Conservation (phyloP, 2,888 invertebrate genomes). For the Drosophila paranaensis region DNA sequence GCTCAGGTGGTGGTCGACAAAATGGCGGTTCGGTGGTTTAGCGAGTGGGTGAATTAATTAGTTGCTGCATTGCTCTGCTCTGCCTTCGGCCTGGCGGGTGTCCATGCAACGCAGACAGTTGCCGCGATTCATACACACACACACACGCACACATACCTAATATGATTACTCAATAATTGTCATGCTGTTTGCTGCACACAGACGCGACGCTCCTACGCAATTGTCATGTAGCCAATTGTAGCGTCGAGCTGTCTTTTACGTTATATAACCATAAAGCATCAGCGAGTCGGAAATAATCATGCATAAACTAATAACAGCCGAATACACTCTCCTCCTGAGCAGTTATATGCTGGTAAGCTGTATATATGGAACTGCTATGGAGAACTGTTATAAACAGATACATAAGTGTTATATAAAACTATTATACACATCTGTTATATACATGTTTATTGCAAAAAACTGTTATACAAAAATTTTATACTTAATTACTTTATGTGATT, state of each 20-base stretch:
- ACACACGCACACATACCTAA: not conserved
- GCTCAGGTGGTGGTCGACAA: conserved; percentile 18
- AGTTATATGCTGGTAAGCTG: not conserved
- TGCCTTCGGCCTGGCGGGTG: conserved; percentile 8
- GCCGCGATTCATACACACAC: not conserved
- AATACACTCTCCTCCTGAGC: not conserved
- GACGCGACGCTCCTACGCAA: not conserved
- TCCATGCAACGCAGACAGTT: conserved; percentile 5
- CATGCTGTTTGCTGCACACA: not conserved
- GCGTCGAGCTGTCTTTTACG: not conserved
- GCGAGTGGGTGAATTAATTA: conserved; percentile 1
- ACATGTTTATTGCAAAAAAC: not conserved
- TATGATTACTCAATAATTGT: conserved; percentile 12
- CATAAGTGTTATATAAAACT: not conserved
- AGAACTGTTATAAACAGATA: too few relatives aligned
- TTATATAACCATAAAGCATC: not conserved
- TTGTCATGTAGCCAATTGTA: not conserved
- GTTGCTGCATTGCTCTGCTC: not conserved
- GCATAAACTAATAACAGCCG: not conserved
- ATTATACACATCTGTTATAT: not conserved
- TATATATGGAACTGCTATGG: not conserved
- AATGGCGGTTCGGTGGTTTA: not conserved
- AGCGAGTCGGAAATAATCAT: not conserved
- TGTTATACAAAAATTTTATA: not conserved
- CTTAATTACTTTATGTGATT: too few relatives aligned